Evolutionary conservation across 2,113 vertebrate genomes (phyloP).

Genomic region (Tyto alba): DNA sequence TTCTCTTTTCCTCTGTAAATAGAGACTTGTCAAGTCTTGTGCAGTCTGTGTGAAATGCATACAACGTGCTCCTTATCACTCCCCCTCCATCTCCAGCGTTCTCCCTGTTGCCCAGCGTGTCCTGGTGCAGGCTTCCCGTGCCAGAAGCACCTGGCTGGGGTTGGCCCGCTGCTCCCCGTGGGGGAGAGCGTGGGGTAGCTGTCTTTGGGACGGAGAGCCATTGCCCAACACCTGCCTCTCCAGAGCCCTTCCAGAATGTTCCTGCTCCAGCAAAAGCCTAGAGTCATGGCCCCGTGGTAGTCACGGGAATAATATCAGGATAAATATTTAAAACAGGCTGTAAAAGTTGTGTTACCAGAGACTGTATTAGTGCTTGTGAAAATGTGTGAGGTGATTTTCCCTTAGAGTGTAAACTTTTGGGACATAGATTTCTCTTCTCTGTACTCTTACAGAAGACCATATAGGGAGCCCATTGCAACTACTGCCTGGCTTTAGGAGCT

Average conservation of each 20-base stretch:
- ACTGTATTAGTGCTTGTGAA: not conserved
- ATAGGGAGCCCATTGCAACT: not conserved
- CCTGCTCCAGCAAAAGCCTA: not conserved
- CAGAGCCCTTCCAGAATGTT: not conserved
- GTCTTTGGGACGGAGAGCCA: not conserved
- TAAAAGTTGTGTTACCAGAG: not conserved
- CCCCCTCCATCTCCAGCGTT: rapidly evolving
- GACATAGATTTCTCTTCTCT: not conserved
- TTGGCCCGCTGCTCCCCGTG: rapidly evolving
- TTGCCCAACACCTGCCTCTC: rapidly evolving
- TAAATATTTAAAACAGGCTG: not conserved
- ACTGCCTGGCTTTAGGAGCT: not conserved
- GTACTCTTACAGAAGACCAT: not conserved
- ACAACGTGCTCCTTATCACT: not conserved
- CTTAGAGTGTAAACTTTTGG: not conserved
- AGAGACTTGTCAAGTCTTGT: not conserved
- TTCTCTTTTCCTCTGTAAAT: not conserved
- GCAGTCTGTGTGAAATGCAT: not conserved
- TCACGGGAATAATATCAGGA: not conserved
- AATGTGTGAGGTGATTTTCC: not conserved
- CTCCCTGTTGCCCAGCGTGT: not conserved
- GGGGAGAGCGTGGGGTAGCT: rapidly evolving
- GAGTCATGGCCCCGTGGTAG: rapidly evolving
- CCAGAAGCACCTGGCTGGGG: not conserved
- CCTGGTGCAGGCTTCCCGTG: not conserved